phyloP scores from a whole-genome alignment of 2,797 vertebrate genomes.

The Chelon labrosus region DNA sequence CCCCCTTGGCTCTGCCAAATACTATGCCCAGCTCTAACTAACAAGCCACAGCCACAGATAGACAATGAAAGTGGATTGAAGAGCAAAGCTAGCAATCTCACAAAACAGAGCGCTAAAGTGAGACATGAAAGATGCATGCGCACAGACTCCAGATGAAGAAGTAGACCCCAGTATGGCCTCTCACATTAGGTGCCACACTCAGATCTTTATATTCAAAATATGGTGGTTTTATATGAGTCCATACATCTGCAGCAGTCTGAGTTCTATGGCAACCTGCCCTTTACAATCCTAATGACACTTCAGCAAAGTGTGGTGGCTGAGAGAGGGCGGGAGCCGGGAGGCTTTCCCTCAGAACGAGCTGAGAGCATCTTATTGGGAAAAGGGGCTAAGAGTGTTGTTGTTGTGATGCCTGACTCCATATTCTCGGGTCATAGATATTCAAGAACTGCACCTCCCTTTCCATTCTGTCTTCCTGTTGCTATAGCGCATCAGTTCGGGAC shows the following conservation, averaged over 20 bases:
- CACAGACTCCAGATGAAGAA: constrained; percentile 71
- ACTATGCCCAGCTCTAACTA: constrained; percentile 67
- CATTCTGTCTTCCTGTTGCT: constrained; percentile 36
- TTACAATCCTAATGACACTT: constrained; percentile 80
- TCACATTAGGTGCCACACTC: constrained; percentile 41
- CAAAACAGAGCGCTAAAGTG: constrained; percentile 70
- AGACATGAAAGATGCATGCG: constrained; percentile 75
- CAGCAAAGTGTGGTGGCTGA: constrained; percentile 79
- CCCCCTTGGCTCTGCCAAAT: constrained; percentile 62
- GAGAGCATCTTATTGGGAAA: constrained; percentile 80
- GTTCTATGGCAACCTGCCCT: constrained; percentile 74
- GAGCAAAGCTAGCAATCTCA: constrained; percentile 83
- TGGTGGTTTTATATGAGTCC: constrained; percentile 62
- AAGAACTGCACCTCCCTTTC: constrained; percentile 60
- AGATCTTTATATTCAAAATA: constrained; percentile 74
- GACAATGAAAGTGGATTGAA: constrained; percentile 80
- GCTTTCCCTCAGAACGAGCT: constrained; percentile 75
- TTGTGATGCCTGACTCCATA: constrained; percentile 79
- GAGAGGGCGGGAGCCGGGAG: constrained; percentile 76
- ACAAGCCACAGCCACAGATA: constrained; percentile 70
- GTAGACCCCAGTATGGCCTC: constrained; percentile 21
- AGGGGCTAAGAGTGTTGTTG: constrained; percentile 75
- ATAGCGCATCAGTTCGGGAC: constrained; percentile 31
- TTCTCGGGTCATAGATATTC: constrained; percentile 76
- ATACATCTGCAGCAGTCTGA: constrained; percentile 63